Evolutionary conservation across 2,888 invertebrate genomes (phyloP), one percentile per base, ranked within the genome.

Genomic region (Mesorhabditis belari): DNA sequence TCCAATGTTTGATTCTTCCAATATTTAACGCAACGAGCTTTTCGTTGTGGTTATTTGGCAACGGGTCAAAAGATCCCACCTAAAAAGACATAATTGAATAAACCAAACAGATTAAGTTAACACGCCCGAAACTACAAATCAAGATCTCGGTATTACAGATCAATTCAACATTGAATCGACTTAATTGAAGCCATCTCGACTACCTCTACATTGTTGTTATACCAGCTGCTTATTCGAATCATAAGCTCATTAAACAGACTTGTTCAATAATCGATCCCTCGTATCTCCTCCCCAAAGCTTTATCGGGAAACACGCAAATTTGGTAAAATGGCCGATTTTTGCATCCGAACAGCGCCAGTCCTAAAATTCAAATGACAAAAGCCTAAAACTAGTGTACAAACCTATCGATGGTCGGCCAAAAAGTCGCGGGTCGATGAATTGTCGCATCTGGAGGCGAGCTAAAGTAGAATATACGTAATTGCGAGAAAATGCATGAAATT

Each of bases 291-390:
- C 80, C 77, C 9, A 80, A 62, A 4, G 72, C 71, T 9, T 71
- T 66, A 57, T 79, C 79, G 17, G 77, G 87, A 79, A 88, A 88
- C 55, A 93, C 90, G 69, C 92, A 90, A 70, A 96, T 89, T 79
- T 94, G 94, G 82, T 86, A 95, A 82, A 95, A 95, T 0, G 93
- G 94, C 65, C 96, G 86, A 81, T 96, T 96, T 0, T 90, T 86
- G 80, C 96, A 96, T 57, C 96, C 95, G 77, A 89, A 87, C 69
- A 89, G 89, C n/a, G 77, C 76, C 61, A 77, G 63, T 58, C 70
- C 62, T 62, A 35, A 3, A 49, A 25, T n/a, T 50, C 4, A 3
- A 27, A n/a, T 19, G 5, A 35, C 25, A 21, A 3, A 5, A 23
- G 24, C 9, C 12, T 6, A 29, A 4, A 49, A 49, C 21, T 4